Evolutionary conservation across 2,797 vertebrate genomes (phyloP), one percentile per base, ranked within the genome.

Genomic region (Neosalanx taihuensis): DNA sequence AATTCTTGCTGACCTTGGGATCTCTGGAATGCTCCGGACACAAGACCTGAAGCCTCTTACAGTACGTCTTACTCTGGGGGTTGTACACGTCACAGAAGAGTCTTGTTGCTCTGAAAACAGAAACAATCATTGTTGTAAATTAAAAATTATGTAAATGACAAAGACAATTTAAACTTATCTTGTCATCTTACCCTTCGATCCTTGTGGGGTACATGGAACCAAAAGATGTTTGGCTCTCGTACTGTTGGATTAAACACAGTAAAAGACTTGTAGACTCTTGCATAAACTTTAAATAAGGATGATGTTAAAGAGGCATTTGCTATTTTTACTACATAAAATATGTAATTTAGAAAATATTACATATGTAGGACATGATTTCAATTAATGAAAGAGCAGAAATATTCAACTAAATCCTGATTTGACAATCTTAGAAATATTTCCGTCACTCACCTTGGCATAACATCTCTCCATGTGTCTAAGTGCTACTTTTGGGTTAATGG

Each of bases 81-180:
- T 98, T 98, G 85, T 98, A 98, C 35, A 98, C 96, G 0, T 98
- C 96, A 74, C 96, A 98, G 84, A 98, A 98, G 59, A 98, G 94
- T 73, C 96, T 90, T 4, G 96, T 97, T 35, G 96, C 96, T 35
- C 96, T 97, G 78, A n/a, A n/a, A 63, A 33, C 53, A 64, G 18
- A 71, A 49, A 10, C 1, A 0, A 41, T 66, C 49, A 3, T 3
- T 30, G 23, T 20, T 46, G 56, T 30, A 20, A n/a, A 62, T 53
- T 6, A 58, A 60, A 60, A 9, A 66, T 26, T 66, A n/a, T 2
- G 57, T 37, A 13, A 59, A 7, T 66, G 57, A 0, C 5, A 30
- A 1, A 51, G 0, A 46, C n/a, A 51, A 61, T 0, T 13, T 4
- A 0, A n/a, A 7, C 6, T 30, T 1, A 46, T 0, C 29, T 62